phyloP scores from a whole-genome alignment of 1,140 invertebrate genomes.

The Drosophila chauvacae region DNA sequence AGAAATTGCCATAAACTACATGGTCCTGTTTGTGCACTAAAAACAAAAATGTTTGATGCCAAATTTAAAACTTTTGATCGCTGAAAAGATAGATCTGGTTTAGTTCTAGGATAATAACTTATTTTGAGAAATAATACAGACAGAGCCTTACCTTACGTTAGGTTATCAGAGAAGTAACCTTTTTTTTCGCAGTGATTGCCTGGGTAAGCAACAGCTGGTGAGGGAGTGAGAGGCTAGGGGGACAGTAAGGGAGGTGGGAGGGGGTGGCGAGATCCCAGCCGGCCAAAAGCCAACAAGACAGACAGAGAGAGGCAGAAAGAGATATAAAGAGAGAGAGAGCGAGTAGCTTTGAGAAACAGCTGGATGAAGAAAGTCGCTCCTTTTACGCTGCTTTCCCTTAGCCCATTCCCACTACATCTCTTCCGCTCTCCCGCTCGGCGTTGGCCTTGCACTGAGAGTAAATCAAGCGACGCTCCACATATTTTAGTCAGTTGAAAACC shows the following conservation, averaged over 20 bases:
- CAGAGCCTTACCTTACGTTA: not conserved
- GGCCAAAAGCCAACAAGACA: slow-evolving; percentile 11
- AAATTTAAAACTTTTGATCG: not conserved
- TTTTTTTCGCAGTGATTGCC: slow-evolving; percentile 4
- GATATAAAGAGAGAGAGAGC: slow-evolving; percentile 13
- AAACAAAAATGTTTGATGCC: not conserved
- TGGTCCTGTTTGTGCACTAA: slow-evolving; percentile 9
- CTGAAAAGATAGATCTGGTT: not conserved
- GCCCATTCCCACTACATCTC: not conserved
- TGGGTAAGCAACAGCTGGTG: slow-evolving; percentile 55
- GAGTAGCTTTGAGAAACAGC: slow-evolving; percentile 53
- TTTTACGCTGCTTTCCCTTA: slow-evolving; percentile 19
- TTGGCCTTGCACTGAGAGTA: slow-evolving; percentile 55
- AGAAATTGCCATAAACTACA: slow-evolving; percentile 74
- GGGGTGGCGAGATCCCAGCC: slow-evolving; percentile 7
- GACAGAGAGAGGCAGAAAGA: not conserved
- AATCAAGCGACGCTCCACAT: slow-evolving; percentile 73
- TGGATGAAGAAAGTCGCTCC: slow-evolving; percentile 41
- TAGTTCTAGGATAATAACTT: not conserved
- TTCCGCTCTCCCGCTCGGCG: not conserved
- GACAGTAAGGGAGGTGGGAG: not conserved
- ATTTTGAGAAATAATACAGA: not conserved
- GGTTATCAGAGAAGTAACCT: not conserved
- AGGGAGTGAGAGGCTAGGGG: slow-evolving; percentile 2
- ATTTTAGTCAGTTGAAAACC: slow-evolving; percentile 77